Evolutionary conservation across 2,113 vertebrate genomes (phyloP).

Genomic region (Oreotrochilus melanogaster): DNA sequence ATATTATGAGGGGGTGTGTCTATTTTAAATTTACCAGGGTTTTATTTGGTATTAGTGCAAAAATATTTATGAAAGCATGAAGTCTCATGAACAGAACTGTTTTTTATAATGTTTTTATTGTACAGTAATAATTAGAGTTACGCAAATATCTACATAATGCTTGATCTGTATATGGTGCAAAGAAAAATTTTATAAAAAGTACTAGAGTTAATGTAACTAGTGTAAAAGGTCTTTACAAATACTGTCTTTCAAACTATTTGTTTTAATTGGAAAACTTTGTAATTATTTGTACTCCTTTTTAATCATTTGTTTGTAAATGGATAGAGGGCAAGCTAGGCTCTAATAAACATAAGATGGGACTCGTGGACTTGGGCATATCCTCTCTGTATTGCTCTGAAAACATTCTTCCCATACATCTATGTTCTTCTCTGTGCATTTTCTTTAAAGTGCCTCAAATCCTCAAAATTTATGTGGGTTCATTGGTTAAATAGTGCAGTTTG

Average conservation of each 20-base stretch:
- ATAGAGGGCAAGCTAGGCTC: neutral
- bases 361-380: neutral
- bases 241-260: neutral
- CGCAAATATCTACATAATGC: neutral
- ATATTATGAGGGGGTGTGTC: neutral
- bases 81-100: neutral
- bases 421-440: neutral
- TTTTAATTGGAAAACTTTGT: neutral
- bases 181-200: neutral
- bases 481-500: neutral
- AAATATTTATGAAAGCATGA: neutral
- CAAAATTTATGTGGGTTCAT: neutral
- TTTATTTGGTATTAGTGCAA: neutral
- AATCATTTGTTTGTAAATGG: neutral
- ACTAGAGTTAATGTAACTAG: neutral
- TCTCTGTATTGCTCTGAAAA: neutral
- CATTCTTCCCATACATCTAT: neutral
- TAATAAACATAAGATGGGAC: neutral
- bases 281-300: neutral
- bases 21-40: neutral
- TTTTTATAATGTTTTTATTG: neutral
- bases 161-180: neutral
- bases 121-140: neutral
- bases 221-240: neutral
- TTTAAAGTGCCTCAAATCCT: neutral